phyloP scores from a whole-genome alignment of 1,140 invertebrate genomes.

The Harpegnathos saltator region DNA sequence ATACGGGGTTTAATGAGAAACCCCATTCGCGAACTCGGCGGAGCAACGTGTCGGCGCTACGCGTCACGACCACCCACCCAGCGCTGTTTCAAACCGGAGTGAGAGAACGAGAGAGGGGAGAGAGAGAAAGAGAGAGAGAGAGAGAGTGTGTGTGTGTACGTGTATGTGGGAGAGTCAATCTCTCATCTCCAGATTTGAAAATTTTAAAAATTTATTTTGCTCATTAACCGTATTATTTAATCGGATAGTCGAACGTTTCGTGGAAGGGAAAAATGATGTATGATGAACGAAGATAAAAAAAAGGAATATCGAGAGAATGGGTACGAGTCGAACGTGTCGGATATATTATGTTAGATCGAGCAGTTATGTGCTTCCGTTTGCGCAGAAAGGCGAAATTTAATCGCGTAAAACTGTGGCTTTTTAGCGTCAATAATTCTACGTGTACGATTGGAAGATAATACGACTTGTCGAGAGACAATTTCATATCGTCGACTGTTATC shows the following conservation, averaged over 20 bases:
- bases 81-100: not conserved
- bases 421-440: not conserved
- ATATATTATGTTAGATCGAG: not conserved
- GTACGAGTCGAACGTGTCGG: not conserved
- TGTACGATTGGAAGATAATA: not conserved
- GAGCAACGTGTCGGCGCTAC: not conserved
- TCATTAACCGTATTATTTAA: not conserved
- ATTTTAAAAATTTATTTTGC: conserved; percentile 1
- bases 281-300: not conserved
- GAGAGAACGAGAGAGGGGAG: not conserved
- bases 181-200: conserved; percentile 11
- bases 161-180: too few relatives aligned
- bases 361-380: not conserved
- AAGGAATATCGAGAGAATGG: not conserved
- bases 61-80: not conserved
- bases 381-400: not conserved
- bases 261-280: not conserved
- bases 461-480: too few relatives aligned
- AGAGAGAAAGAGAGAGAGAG: too few relatives aligned
- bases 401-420: not conserved
- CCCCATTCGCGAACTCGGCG: not conserved
- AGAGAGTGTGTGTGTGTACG: too few relatives aligned
- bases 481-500: too few relatives aligned
- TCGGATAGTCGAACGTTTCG: not conserved
- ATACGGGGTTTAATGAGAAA: conserved; percentile 51